Base-by-base conservation (phyloP, 1,140 invertebrate genomes). In the Prorops nasuta region DNA sequence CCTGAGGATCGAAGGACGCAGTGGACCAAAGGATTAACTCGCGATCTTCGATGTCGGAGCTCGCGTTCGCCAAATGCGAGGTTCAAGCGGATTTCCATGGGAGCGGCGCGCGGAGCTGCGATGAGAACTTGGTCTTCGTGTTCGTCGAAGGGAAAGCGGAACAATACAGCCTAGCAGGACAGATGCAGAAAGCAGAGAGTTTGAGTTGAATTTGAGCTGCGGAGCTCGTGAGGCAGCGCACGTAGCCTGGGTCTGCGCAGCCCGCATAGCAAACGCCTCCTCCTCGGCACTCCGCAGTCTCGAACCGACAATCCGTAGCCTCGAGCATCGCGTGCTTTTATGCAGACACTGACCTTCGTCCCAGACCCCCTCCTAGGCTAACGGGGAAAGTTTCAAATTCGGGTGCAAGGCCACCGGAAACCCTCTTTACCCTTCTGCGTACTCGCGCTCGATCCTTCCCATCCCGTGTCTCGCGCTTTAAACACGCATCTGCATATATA, bases 301-400 rank as follows among this genome's bases (percentile, higher is more conserved):
- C 66, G 65, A 68, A 66, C 56, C 69, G 64, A 64, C 64, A 67
- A 60, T 61, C 66, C 66, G 64, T 63, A 66, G 64, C 68, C 62
- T 63, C 64, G 61, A 69, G 64, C 62, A 60, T 65, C 61, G 67
- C 60, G 67, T 64, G 64, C 60, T 76, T 77, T 77, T 76, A 77
- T 76, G 75, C 72, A 77, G 75, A 73, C 72, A 77, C 75, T 77
- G 74, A 77, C 74, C 74, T 77, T 77, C 72, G 70, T 69, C 55
- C 63, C 63, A 35, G 45, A 54, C 56, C 57, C 63, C 60, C 56
- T 38, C 43, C 47, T 47, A 35, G 39, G 53, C 57, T 72, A 74
- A 69, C 70, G 70, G 72, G 56, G 68, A 76, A 77, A 76, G 69
- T 77, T 77, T 72, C 56, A 72, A 76, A 72, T 77, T 75, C 62